Conservation (phyloP, 2,888 invertebrate genomes). For the Bugulina stolonifera region DNA sequence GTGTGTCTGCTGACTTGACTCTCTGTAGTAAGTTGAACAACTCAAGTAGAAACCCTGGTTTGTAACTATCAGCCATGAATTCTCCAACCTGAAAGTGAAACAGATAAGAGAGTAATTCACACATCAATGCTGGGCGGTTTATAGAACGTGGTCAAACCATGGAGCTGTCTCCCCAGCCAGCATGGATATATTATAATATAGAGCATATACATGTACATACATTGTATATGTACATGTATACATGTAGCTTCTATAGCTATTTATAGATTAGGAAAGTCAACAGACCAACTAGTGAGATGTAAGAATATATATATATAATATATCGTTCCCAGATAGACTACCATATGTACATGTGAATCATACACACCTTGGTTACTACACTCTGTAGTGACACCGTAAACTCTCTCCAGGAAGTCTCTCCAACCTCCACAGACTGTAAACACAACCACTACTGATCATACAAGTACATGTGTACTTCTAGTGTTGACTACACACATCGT, state of each 20-base stretch:
- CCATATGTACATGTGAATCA: too few relatives aligned
- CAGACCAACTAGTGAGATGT: too few relatives aligned
- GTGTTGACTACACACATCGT: too few relatives aligned
- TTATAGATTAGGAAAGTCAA: too few relatives aligned
- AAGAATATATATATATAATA: too few relatives aligned
- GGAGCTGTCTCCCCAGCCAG: background rate
- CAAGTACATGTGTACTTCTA: too few relatives aligned
- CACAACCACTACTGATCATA: too few relatives aligned
- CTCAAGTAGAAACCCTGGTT: slow-evolving; percentile 9
- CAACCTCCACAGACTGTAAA: background rate
- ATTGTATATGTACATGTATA: too few relatives aligned
- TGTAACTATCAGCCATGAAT: slow-evolving; percentile 3
- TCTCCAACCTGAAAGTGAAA: background rate
- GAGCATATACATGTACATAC: too few relatives aligned
- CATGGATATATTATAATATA: too few relatives aligned
- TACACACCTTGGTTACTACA: background rate
- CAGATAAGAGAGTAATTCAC: background rate
- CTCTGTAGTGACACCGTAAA: background rate
- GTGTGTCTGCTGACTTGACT: background rate
- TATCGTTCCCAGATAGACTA: too few relatives aligned
- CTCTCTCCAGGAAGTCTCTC: background rate
- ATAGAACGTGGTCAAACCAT: background rate
- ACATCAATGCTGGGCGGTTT: background rate
- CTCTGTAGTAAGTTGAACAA: background rate
- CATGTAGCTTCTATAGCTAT: too few relatives aligned